These are phyloP conservation scores for Centropus bengalensis DNA, from an alignment of 2,113 vertebrate genomes.

Conservation along the genomic window DNA sequence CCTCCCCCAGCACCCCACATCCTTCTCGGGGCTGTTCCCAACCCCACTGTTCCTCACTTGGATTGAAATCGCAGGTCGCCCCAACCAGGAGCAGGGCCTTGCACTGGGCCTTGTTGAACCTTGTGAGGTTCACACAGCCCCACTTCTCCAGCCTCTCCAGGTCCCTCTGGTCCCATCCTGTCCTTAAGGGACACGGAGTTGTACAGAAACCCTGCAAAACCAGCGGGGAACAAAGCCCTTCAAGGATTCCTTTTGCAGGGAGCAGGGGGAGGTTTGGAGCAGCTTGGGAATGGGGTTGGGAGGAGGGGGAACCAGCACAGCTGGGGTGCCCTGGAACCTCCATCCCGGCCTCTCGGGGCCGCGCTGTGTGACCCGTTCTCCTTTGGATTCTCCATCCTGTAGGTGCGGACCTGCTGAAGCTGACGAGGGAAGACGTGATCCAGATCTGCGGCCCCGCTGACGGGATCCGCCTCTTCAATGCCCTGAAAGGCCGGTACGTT, in stretches of 20 bases:
- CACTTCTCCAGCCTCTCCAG: too few relatives aligned
- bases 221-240: neutral
- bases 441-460: slow-evolving; percentile 99
- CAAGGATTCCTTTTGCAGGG: neutral
- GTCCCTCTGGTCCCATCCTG: too few relatives aligned
- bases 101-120: too few relatives aligned
- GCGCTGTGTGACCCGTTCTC: neutral
- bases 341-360: too few relatives aligned
- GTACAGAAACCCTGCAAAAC: neutral
- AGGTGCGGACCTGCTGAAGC: slow-evolving; percentile 94
- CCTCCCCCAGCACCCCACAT: too few relatives aligned
- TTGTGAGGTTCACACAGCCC: too few relatives aligned
- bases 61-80: too few relatives aligned
- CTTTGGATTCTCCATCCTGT: neutral
- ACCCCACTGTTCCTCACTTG: too few relatives aligned
- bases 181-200: fast-evolving
- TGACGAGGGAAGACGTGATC: slow-evolving; percentile 96
- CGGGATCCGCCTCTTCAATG: slow-evolving; percentile 95
- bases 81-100: too few relatives aligned
- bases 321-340: fast-evolving
- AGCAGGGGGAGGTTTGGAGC: neutral
- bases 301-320: neutral
- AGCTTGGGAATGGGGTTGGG: neutral
- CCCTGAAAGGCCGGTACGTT: slow-evolving; percentile 91
- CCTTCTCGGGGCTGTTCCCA: too few relatives aligned